Base-by-base conservation (phyloP, 2,113 vertebrate genomes). In the Cynocephalus volans region DNA sequence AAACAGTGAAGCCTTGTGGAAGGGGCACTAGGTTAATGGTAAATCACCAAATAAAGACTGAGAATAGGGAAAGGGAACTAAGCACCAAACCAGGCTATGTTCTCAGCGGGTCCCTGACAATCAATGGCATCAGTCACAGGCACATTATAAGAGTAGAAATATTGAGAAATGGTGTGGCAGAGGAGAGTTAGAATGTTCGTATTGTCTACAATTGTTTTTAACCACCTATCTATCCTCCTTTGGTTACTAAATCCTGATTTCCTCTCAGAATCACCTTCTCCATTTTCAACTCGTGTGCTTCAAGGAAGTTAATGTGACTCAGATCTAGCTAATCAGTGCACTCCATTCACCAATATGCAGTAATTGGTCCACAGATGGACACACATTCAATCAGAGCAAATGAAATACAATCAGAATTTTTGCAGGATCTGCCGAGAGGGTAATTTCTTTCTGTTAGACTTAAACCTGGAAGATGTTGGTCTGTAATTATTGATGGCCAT, bases 1-100 rank as follows among this genome's bases (percentile, higher is more conserved):
- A 54, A 93, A 60, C 31, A 79, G 80, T 67, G 81, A 85, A 95
- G 81, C 31, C 31, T 85, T 88, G 5, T 24, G 33, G 67, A 88
- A 96, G 24, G 9, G 31, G 23, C 21, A 60, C 36, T 77, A 15
- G 10, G 54, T 67, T 80, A 54, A 89, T 52, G n/a, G 36, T 48
- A 31, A 10, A 73, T 21, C 52, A 88, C 21, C 21, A 91, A 77
- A 56, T 45, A 73, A n/a, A 76, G 28, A 21, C 28, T 13, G 12
- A 77, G 76, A 83, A 64, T 10, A 79, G 21, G 41, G 10, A 84
- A 93, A 26, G 21, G 1, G 18, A 89, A 45, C 10, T 36, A 48
- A 75, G 18, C 52, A 54, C 45, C 81, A 90, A 86, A 79, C 10
- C 36, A 88, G 26, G 9, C 31, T 70, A 13, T 76, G 18, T 23